Evolutionary conservation across 2,888 invertebrate species (phyloP).

Genomic region (Pocota personata): DNA sequence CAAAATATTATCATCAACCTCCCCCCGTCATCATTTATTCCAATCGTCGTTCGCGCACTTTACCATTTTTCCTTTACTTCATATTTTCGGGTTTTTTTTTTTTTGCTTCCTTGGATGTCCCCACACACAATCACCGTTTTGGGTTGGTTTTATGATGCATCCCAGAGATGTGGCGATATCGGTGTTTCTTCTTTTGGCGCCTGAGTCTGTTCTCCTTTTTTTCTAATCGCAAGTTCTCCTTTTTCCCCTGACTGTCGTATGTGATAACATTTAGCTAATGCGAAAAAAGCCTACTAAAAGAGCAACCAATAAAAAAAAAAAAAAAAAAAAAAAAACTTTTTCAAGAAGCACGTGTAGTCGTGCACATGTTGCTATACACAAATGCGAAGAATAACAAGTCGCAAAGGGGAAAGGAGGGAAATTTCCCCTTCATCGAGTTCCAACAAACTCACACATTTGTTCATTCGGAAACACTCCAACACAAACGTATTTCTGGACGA

Average conservation of each 20-base stretch:
- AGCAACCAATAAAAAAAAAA: not conserved
- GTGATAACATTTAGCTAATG: slow-evolving; percentile 45
- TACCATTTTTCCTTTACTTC: slow-evolving; percentile 20
- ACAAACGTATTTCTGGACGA: slow-evolving; percentile 52
- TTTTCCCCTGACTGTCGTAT: slow-evolving; percentile 4
- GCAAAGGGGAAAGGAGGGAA: slow-evolving; percentile 21
- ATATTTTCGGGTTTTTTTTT: not conserved
- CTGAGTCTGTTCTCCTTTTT: slow-evolving; percentile 4
- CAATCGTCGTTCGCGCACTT: slow-evolving; percentile 12
- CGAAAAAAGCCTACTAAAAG: slow-evolving; percentile 39
- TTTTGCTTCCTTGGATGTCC: not conserved
- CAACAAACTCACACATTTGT: not conserved
- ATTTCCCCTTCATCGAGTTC: slow-evolving; percentile 39
- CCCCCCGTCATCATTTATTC: slow-evolving; percentile 20
- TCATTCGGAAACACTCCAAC: slow-evolving; percentile 10
- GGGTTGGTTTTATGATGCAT: slow-evolving; percentile 43
- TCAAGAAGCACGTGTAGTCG: slow-evolving; percentile 77
- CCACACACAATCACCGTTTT: slow-evolving; percentile 23
- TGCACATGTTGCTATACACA: slow-evolving; percentile 77
- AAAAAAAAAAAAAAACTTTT: slow-evolving; percentile 35
- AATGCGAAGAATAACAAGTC: not conserved
- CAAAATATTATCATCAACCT: slow-evolving; percentile 60
- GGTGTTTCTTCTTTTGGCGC: slow-evolving; percentile 24
- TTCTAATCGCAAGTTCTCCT: slow-evolving; percentile 28
- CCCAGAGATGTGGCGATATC: not conserved